Conservation (phyloP, 2,888 invertebrate genomes). For the Emesis russula region DNA sequence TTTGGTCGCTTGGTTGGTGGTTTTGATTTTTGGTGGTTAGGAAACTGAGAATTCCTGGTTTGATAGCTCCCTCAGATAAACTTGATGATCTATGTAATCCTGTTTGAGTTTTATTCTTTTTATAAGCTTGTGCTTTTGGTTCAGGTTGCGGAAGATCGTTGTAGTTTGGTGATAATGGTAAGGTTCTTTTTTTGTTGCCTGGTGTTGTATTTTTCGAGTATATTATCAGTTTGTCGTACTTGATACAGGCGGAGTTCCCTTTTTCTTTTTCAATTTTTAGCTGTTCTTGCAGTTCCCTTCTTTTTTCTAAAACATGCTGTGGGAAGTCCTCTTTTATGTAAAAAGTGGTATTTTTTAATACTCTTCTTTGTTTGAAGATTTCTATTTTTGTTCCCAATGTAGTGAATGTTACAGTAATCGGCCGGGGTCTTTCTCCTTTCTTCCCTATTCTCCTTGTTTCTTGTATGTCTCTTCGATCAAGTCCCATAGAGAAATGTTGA, state of each 20-base stretch:
- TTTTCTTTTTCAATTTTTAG: slow-evolving; percentile 49
- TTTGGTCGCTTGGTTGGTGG: not conserved
- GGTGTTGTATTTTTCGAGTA: too few relatives aligned
- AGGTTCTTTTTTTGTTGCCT: slow-evolving; percentile 27
- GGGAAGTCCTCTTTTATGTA: not conserved
- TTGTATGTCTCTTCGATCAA: not conserved
- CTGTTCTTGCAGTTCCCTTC: slow-evolving; percentile 34
- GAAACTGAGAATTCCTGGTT: slow-evolving; percentile 41
- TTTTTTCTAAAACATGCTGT: not conserved
- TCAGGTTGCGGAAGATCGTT: slow-evolving; percentile 1
- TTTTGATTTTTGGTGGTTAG: slow-evolving; percentile 13
- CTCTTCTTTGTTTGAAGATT: slow-evolving; percentile 6
- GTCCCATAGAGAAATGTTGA: not conserved
- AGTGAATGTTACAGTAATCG: not conserved
- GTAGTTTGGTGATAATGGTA: not conserved
- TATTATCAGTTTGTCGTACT: slow-evolving; percentile 38
- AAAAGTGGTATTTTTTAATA: too few relatives aligned
- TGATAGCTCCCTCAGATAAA: slow-evolving; percentile 28
- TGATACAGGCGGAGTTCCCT: slow-evolving; percentile 42
- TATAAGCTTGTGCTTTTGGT: slow-evolving; percentile 36
- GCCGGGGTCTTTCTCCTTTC: not conserved
- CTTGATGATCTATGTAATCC: slow-evolving; percentile 31
- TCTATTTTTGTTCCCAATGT: not conserved
- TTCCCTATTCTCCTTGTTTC: not conserved
- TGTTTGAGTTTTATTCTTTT: slow-evolving; percentile 49